Percentiles rank a stretch among this genome's conserved stretches.
These are phyloP conservation scores for Xylota segnis DNA, from an alignment of 2,888 invertebrate species.

Conservation along the genomic window DNA sequence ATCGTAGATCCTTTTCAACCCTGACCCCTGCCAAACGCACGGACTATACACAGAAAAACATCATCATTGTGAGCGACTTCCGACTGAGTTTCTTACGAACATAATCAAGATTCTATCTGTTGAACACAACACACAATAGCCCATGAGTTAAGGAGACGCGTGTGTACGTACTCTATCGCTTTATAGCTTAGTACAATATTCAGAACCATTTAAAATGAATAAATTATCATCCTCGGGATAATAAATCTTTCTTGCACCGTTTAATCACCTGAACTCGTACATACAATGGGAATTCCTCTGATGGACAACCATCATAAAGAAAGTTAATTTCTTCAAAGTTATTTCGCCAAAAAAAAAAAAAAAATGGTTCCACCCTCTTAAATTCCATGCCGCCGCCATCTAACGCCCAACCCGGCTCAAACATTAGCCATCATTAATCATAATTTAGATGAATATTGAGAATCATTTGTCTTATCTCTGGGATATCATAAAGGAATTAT, in stretches of 20 bases:
- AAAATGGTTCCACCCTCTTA: neutral
- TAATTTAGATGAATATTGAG: slow-evolving; percentile 44
- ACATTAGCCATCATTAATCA: slow-evolving; percentile 50
- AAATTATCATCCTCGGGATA: slow-evolving; percentile 51
- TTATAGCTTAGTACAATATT: slow-evolving; percentile 1
- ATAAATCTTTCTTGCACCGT: slow-evolving; percentile 48
- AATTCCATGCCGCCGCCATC: neutral
- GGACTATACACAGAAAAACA: neutral
- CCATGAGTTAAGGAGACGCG: neutral
- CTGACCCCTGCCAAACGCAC: neutral
- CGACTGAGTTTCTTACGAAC: slow-evolving; percentile 18
- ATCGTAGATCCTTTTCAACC: slow-evolving; percentile 20
- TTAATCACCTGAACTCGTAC: slow-evolving; percentile 49
- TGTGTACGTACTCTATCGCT: neutral
- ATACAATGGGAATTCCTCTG: slow-evolving; percentile 31
- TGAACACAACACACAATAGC: slow-evolving; percentile 38
- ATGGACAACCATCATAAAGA: slow-evolving; percentile 42
- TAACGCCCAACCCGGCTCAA: neutral
- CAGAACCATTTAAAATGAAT: slow-evolving; percentile 49
- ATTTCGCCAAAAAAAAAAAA: neutral
- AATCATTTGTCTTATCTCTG: slow-evolving; percentile 54
- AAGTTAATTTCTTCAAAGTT: slow-evolving; percentile 43
- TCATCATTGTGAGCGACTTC: slow-evolving; percentile 16
- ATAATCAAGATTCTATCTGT: slow-evolving; percentile 37
- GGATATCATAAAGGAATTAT: slow-evolving; percentile 16